These are phyloP conservation scores for Manduca sexta DNA, from an alignment of 1,140 invertebrate species.

Conservation along the genomic window DNA sequence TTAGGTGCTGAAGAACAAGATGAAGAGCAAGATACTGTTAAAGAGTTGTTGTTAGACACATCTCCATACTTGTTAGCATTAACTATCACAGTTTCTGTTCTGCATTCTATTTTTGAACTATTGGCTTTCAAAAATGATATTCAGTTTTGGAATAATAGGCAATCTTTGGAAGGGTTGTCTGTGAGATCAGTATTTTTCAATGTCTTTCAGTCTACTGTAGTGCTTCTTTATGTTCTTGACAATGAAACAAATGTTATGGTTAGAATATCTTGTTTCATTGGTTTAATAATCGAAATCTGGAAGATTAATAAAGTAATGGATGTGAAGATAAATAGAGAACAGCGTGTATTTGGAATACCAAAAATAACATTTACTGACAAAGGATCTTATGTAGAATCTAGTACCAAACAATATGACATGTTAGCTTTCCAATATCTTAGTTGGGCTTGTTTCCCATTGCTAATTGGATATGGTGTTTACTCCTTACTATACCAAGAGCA, in stretches of 20 bases:
- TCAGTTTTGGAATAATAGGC: constrained; percentile 99
- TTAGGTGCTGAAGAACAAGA: constrained; percentile 83
- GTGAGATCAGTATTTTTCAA: constrained; percentile 99
- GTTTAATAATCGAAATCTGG: constrained; percentile 98
- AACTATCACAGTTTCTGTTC: constrained; percentile 93
- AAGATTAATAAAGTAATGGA: constrained; percentile 98
- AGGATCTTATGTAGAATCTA: constrained; percentile 96
- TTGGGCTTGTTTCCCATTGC: constrained; percentile 94
- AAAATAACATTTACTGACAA: constrained; percentile 91
- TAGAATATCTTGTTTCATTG: constrained; percentile 92
- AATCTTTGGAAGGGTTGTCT: constrained; percentile 97
- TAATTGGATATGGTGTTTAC: constrained; percentile 95
- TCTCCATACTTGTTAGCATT: constrained; percentile 95
- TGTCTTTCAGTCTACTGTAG: constrained; percentile 96
- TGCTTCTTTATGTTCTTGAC: constrained; percentile 96
- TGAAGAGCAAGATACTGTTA: constrained; percentile 97
- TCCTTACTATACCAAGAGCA: constrained; percentile 98
- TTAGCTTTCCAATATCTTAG: constrained; percentile 98
- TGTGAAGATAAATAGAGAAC: constrained; percentile 85
- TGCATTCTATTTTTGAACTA: constrained; percentile 98
- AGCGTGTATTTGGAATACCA: constrained; percentile 86
- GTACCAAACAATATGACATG: constrained; percentile 95
- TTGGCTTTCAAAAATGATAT: constrained; percentile 99
- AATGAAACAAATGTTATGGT: constrained; percentile 99
- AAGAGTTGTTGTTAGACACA: constrained; percentile 97